A percentile compares a stretch with the other conserved stretches of the same genome.
Conservation (phyloP, 2,888 invertebrate species). For the Rhabditoides inermis region DNA sequence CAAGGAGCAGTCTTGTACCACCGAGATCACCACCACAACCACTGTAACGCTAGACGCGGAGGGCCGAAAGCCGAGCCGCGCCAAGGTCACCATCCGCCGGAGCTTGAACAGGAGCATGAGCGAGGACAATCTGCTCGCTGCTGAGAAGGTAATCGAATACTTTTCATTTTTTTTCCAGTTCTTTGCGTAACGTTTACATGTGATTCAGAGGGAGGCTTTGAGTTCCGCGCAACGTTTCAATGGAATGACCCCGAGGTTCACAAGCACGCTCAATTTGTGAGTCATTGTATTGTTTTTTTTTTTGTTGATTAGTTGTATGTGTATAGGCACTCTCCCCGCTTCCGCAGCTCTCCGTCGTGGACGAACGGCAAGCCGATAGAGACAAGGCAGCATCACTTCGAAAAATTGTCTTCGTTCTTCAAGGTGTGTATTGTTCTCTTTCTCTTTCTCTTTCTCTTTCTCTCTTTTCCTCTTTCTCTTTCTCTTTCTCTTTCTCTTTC, state of each 20-base stretch:
- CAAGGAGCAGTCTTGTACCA: background rate
- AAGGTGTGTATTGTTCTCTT: slow-evolving; percentile 5
- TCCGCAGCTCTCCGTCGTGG: slow-evolving; percentile 4
- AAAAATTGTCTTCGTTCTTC: slow-evolving; percentile 8
- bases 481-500: background rate
- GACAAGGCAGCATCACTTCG: slow-evolving; percentile 9
- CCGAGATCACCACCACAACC: slow-evolving; percentile 7
- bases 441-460: background rate
- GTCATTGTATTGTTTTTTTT: too few species aligned
- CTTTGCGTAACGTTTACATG: background rate
- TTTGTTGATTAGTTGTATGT: background rate
- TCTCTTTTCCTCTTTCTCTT: background rate
- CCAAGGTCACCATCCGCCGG: slow-evolving; percentile 7
- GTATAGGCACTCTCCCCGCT: background rate
- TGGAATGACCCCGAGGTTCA: too few species aligned
- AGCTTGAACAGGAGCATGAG: slow-evolving; percentile 20
- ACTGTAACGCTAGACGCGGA: slow-evolving; percentile 2
- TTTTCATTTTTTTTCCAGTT: background rate
- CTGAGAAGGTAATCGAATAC: background rate
- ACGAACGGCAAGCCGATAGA: slow-evolving; percentile 4
- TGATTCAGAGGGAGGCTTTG: too few species aligned
- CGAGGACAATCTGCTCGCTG: slow-evolving; percentile 5
- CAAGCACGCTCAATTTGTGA: too few species aligned
- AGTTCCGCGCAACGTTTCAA: too few species aligned
- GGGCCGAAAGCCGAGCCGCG: background rate